Evolutionary conservation across 2,113 vertebrate genomes (phyloP).

Genomic region (Capreolus pygargus): DNA sequence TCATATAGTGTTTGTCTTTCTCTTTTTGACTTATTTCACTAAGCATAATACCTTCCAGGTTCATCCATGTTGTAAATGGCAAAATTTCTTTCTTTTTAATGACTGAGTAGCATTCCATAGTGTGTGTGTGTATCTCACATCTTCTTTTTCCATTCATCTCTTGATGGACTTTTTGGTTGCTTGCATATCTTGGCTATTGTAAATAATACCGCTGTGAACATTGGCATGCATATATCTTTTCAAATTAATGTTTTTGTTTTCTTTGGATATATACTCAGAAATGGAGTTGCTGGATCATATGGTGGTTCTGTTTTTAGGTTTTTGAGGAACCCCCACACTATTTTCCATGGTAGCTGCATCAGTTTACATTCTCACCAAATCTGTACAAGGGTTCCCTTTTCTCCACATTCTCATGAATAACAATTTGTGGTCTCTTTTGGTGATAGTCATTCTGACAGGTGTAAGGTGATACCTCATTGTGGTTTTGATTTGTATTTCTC

Average conservation of each 20-base stretch:
- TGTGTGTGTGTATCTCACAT: neutral
- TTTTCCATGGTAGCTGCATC: neutral
- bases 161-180: neutral
- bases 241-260: neutral
- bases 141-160: neutral
- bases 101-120: neutral
- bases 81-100: neutral
- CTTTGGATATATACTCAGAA: neutral
- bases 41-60: neutral
- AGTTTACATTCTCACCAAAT: neutral
- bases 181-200: neutral
- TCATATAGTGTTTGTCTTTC: neutral
- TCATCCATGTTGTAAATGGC: neutral
- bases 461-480: neutral
- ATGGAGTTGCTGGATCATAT: neutral
- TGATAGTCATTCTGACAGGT: neutral
- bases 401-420: neutral
- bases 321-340: neutral
- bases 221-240: neutral
- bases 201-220: neutral
- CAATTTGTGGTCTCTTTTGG: neutral
- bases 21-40: neutral
- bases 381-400: neutral
- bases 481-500: neutral
- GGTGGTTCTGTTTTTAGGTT: neutral